Conservation (phyloP, 2,888 invertebrate genomes). For the Dryocosmus kuriphilus region DNA sequence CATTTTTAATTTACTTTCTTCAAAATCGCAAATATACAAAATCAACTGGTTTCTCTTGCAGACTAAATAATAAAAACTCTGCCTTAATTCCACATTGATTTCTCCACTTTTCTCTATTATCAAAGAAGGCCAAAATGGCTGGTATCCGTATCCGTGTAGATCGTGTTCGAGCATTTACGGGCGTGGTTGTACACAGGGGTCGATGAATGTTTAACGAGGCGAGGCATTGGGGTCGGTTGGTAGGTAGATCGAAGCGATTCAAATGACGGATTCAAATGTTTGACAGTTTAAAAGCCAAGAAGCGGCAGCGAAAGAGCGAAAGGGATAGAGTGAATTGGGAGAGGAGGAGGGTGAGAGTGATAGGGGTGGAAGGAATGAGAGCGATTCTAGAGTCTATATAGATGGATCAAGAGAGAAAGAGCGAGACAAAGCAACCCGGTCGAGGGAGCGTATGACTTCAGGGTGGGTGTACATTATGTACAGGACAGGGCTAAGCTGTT, state of each 20-base stretch:
- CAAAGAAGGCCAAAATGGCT: slow-evolving; percentile 56
- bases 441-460: slow-evolving; percentile 52
- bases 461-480: slow-evolving; percentile 76
- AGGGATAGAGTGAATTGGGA: slow-evolving; percentile 51
- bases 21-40: too few species aligned
- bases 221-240: slow-evolving; percentile 60
- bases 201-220: slow-evolving; percentile 74
- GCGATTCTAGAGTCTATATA: slow-evolving; percentile 47
- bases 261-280: slow-evolving; percentile 70
- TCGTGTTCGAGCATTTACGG: slow-evolving; percentile 71
- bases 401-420: slow-evolving; percentile 51
- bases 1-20: too few species aligned
- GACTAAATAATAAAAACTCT: not conserved
- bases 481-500: slow-evolving; percentile 78
- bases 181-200: slow-evolving; percentile 71
- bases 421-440: slow-evolving; percentile 47
- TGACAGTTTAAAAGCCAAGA: slow-evolving; percentile 77
- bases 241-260: slow-evolving; percentile 68
- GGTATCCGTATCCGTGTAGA: slow-evolving; percentile 58
- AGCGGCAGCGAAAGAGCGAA: slow-evolving; percentile 57
- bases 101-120: slow-evolving; percentile 18
- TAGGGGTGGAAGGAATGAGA: slow-evolving; percentile 51
- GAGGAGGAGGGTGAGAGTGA: slow-evolving; percentile 48
- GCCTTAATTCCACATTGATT: not conserved
- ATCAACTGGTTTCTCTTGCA: too few species aligned